A percentile compares a stretch with the other conserved stretches of the same genome.
Conservation (phyloP, 2,888 invertebrate genomes). For the Cynaeus angustus region DNA sequence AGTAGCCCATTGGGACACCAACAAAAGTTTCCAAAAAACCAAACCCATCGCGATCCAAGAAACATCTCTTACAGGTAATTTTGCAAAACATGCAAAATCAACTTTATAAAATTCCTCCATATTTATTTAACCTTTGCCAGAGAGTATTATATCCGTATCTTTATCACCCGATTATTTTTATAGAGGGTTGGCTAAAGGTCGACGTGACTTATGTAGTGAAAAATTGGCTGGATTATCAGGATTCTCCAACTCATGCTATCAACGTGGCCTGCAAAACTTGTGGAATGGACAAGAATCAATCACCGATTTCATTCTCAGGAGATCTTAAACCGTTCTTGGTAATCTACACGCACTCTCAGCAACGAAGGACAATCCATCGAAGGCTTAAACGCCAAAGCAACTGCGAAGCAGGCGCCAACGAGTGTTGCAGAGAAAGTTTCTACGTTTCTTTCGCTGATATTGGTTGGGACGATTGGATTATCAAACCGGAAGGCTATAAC, state of each 20-base stretch:
- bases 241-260: slow-evolving; percentile 80
- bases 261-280: slow-evolving; percentile 88
- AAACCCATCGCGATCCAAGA: slow-evolving; percentile 86
- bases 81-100: slow-evolving; percentile 32
- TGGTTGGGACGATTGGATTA: slow-evolving; percentile 93
- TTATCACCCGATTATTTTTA: slow-evolving; percentile 52
- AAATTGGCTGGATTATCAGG: slow-evolving; percentile 83
- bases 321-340: slow-evolving; percentile 85
- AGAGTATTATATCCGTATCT: slow-evolving; percentile 17
- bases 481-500: slow-evolving; percentile 87
- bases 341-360: slow-evolving; percentile 83
- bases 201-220: slow-evolving; percentile 85
- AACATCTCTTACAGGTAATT: slow-evolving; percentile 79
- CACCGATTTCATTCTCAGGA: slow-evolving; percentile 82
- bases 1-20: slow-evolving; percentile 82
- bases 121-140: slow-evolving; percentile 39
- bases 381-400: slow-evolving; percentile 76
- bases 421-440: slow-evolving; percentile 88
- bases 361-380: slow-evolving; percentile 71
- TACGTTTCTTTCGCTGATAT: slow-evolving; percentile 89
- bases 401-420: slow-evolving; percentile 80
- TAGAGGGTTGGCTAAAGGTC: slow-evolving; percentile 88
- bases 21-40: slow-evolving; percentile 83
- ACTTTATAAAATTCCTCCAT: slow-evolving; percentile 15
- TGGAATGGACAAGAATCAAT: slow-evolving; percentile 76